phyloP scores from a whole-genome alignment of 2,113 vertebrate genomes.

The Neolamprologus sp. region DNA sequence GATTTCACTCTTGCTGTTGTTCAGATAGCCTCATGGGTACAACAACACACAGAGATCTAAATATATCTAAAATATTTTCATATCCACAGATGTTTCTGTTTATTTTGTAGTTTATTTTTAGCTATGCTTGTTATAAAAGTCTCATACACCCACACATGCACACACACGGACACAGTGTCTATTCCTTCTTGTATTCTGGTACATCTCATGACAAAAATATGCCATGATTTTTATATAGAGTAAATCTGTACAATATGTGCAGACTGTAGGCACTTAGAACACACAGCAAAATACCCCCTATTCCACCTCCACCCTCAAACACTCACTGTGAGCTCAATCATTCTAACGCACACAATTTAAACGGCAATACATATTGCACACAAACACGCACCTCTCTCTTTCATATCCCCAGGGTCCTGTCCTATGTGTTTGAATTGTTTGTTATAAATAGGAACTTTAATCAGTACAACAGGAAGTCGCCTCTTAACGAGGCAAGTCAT shows the following conservation, averaged over 20 bases:
- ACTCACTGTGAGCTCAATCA: not conserved
- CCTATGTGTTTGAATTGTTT: constrained; percentile 26
- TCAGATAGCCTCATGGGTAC: not conserved
- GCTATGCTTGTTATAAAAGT: not conserved
- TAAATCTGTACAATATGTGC: not conserved
- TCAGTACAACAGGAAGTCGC: constrained; percentile 59
- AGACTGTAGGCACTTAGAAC: not conserved
- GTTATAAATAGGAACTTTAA: constrained; percentile 53
- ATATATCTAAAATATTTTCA: not conserved
- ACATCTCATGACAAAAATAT: not conserved
- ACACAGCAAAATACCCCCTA: not conserved
- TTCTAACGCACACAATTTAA: not conserved
- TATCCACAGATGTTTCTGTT: not conserved
- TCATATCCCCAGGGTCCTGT: constrained; percentile 15
- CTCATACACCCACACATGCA: not conserved
- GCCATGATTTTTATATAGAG: not conserved
- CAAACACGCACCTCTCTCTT: not conserved
- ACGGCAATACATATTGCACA: not conserved
- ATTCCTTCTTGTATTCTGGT: not conserved
- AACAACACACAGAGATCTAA: not conserved
- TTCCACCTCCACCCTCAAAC: not conserved
- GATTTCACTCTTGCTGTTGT: not conserved
- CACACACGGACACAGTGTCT: not conserved
- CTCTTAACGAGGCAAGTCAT: constrained; percentile 56
- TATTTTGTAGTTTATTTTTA: not conserved